A percentile compares a stretch with the other conserved stretches of the same genome.
phyloP scores from a whole-genome alignment of 1,140 invertebrate genomes.

The Pseudobourletiella spinata region DNA sequence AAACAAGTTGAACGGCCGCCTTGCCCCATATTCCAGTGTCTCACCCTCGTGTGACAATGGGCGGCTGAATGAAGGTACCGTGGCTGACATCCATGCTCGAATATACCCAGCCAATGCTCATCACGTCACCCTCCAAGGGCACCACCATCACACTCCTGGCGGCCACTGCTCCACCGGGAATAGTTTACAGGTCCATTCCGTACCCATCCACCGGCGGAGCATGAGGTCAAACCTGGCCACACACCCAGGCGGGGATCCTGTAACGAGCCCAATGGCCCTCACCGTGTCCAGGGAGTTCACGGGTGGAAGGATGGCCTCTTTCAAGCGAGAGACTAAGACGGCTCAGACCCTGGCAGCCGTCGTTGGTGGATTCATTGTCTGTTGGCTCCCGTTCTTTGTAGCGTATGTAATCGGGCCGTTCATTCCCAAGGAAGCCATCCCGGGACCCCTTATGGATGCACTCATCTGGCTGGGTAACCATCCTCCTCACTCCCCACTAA shows the following conservation, averaged over 20 bases:
- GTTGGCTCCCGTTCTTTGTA: slow-evolving; percentile 82
- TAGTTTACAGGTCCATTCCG: background rate
- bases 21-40: background rate
- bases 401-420: slow-evolving; percentile 74
- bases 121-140: background rate
- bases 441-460: slow-evolving; percentile 56
- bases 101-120: background rate
- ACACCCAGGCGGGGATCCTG: slow-evolving; percentile 10
- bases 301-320: slow-evolving; percentile 39
- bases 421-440: slow-evolving; percentile 46
- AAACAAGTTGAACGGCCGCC: background rate
- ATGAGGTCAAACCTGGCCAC: slow-evolving; percentile 19
- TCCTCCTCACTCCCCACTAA: too few relatives aligned
- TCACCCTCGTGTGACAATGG: background rate
- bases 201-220: slow-evolving; percentile 7
- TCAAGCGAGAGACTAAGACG: slow-evolving; percentile 65
- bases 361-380: slow-evolving; percentile 66
- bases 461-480: slow-evolving; percentile 77
- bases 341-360: slow-evolving; percentile 83
- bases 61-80: background rate
- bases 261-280: slow-evolving; percentile 32
- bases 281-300: slow-evolving; percentile 36
- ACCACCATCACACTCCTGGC: background rate
- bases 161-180: background rate
- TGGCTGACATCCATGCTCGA: background rate